A percentile compares a stretch with the other conserved stretches of the same genome.
Conservation (phyloP, 2,888 invertebrate genomes). For the Watsonalla cultraria region DNA sequence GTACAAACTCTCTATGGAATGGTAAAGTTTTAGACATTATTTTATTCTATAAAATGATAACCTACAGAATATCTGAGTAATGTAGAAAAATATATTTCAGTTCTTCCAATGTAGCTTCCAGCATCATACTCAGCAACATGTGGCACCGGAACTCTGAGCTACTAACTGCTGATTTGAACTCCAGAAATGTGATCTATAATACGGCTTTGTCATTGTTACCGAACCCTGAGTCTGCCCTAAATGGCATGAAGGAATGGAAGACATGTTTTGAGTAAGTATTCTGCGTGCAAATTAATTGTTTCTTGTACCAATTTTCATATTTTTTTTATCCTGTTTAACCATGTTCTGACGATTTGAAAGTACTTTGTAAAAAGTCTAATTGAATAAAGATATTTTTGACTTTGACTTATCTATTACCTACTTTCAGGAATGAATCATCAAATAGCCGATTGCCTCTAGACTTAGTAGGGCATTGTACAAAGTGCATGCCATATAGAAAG, state of each 20-base stretch:
- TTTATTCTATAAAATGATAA: neutral
- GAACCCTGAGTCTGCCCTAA: conserved; percentile 24
- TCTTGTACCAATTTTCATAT: neutral
- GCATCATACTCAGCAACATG: conserved; percentile 36
- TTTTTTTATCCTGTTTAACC: too few relatives aligned
- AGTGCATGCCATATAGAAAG: too few relatives aligned
- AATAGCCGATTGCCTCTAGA: too few relatives aligned
- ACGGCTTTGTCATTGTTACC: conserved; percentile 31
- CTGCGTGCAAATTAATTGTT: neutral
- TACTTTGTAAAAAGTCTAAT: too few relatives aligned
- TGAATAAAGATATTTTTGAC: too few relatives aligned
- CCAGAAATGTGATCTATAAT: conserved; percentile 24
- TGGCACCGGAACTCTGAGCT: conserved; percentile 37
- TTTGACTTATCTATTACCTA: too few relatives aligned
- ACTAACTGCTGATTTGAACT: conserved; percentile 23
- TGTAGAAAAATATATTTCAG: conserved; percentile 27
- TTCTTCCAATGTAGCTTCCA: conserved; percentile 45
- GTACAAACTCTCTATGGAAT: conserved; percentile 34
- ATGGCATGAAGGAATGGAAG: conserved; percentile 43
- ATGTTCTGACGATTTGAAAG: too few relatives aligned
- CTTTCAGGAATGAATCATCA: too few relatives aligned
- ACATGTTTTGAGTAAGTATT: neutral
- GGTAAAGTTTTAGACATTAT: conserved; percentile 19
- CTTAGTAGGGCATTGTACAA: too few relatives aligned
- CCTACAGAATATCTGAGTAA: too few relatives aligned